These are phyloP conservation scores for Cyprinodon diabolis DNA, from an alignment of 2,797 vertebrate genomes.

Conservation along the genomic window DNA sequence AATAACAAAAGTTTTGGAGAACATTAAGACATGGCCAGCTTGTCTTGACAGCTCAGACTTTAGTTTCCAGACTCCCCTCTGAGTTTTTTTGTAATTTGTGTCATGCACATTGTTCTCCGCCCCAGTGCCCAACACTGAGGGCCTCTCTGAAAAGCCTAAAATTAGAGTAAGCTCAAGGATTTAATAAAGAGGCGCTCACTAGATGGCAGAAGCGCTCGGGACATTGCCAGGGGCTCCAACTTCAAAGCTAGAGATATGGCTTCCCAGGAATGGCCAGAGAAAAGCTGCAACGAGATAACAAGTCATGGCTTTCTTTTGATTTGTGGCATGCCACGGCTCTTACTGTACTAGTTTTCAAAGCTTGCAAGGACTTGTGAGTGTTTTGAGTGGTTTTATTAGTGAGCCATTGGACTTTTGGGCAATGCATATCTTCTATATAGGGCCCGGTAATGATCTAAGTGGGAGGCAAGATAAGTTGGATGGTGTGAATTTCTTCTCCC, in stretches of 20 bases:
- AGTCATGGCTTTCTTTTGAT: slow-evolving; percentile 84
- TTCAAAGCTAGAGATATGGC: slow-evolving; percentile 85
- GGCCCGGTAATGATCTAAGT: slow-evolving; percentile 58
- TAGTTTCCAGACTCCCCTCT: slow-evolving; percentile 21
- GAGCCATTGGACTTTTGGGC: slow-evolving; percentile 53
- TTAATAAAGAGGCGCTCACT: slow-evolving; percentile 78
- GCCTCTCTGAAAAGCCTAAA: slow-evolving; percentile 60
- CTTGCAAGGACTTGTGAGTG: slow-evolving; percentile 56
- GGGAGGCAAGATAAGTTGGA: slow-evolving; percentile 55
- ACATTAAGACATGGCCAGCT: slow-evolving; percentile 18
- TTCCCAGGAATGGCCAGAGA: slow-evolving; percentile 71
- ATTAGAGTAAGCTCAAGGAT: slow-evolving; percentile 79
- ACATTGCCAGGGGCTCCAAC: slow-evolving; percentile 81
- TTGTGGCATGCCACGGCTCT: slow-evolving; percentile 76
- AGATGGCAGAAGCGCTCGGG: slow-evolving; percentile 76
- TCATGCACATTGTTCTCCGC: slow-evolving; percentile 65
- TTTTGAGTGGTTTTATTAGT: slow-evolving; percentile 43
- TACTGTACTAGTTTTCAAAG: slow-evolving; percentile 72
- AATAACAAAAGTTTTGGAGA: slow-evolving; percentile 17
- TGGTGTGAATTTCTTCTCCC: slow-evolving; percentile 21
- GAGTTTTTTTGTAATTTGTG: slow-evolving; percentile 54
- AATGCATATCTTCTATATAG: slow-evolving; percentile 53
- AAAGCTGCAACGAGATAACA: slow-evolving; percentile 84
- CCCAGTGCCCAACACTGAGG: slow-evolving; percentile 52
- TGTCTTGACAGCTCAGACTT: slow-evolving; percentile 20